Base-by-base conservation (phyloP, 1,140 invertebrate species). In the Neelides sp. region DNA sequence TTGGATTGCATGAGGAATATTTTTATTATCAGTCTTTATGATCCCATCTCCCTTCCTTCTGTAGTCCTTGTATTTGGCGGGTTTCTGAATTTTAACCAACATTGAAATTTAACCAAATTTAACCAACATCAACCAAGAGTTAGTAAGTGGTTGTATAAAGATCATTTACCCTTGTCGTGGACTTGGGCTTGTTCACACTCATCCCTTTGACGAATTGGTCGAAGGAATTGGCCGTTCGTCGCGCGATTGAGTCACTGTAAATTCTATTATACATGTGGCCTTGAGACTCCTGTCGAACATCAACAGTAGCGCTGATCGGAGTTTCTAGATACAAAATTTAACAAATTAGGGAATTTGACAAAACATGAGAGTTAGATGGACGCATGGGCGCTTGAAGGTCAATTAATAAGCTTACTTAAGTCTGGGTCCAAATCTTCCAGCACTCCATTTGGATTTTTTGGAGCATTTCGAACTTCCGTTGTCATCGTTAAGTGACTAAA, bases 181-280 rank as follows among this genome's bases (percentile, higher is more conserved):
- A n/a, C n/a, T n/a, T n/a, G n/a, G n/a, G n/a, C n/a, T 34, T 34
- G 8, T 15, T 34, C 15, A 54, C 44, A 17, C 43, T 35, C 54
- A 56, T 56, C 0, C 54, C 54, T 19, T 52, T 48, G 3, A 51
- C 39, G 1, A 56, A 30, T 15, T 44, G 41, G 24, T 56, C 54
- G 34, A 56, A 56, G 2, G 49, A 42, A 32, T 56, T 47, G 0
- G 54, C 49, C 22, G 34, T 48, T 32, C 45, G 15, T 20, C 43
- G 51, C 32, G 54, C 49, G 3, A 56, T 10, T 19, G 43, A 20
- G 48, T 50, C 54, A 39, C 36, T 41, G 34, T 42, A 55, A 20
- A 50, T 24, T 17, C 48, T 39, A 37, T 34, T 24, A 15, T 17
- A 35, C 47, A 49, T 49, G 12, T 37, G 27, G 23, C 35, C 41